Percentiles rank a stretch among this genome's conserved stretches.
phyloP scores from a whole-genome alignment of 2,113 vertebrate species.

The Nibea albiflora region DNA sequence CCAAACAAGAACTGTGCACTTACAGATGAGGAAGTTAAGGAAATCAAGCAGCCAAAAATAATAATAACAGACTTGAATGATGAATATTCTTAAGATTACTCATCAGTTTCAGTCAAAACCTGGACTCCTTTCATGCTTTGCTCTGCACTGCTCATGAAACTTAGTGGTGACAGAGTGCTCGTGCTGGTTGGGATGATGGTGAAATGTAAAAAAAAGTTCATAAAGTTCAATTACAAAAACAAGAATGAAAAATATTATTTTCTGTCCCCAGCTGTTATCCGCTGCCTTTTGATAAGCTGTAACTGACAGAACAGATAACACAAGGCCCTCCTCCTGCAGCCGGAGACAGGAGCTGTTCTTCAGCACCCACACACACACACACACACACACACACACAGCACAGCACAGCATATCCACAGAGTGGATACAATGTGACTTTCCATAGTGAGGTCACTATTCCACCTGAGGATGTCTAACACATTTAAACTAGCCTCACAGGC shows the following conservation, averaged over 20 bases:
- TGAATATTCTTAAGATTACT: not conserved
- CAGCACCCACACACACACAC: slow-evolving; percentile 67
- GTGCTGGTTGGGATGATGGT: not conserved
- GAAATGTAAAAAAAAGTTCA: not conserved
- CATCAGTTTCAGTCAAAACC: too few species aligned
- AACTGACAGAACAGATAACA: not conserved
- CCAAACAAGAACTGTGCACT: too few species aligned
- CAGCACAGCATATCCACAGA: too few species aligned
- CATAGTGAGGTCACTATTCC: not conserved
- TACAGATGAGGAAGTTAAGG: too few species aligned
- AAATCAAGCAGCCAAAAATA: too few species aligned
- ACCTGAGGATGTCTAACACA: not conserved
- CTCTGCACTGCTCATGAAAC: not conserved
- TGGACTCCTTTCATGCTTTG: too few species aligned
- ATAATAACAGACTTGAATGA: too few species aligned
- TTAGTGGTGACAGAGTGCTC: not conserved
- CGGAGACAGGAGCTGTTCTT: slow-evolving; percentile 78
- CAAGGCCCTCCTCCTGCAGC: slow-evolving; percentile 31
- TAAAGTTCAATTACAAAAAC: not conserved
- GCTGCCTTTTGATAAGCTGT: not conserved
- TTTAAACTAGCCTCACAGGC: too few species aligned
- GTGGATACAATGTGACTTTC: not conserved
- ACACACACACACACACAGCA: not conserved
- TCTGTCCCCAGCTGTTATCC: not conserved
- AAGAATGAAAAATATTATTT: not conserved